Evolutionary conservation across 2,113 vertebrate genomes (phyloP), one percentile per base, ranked within the genome.

Genomic region (Marmota monax): DNA sequence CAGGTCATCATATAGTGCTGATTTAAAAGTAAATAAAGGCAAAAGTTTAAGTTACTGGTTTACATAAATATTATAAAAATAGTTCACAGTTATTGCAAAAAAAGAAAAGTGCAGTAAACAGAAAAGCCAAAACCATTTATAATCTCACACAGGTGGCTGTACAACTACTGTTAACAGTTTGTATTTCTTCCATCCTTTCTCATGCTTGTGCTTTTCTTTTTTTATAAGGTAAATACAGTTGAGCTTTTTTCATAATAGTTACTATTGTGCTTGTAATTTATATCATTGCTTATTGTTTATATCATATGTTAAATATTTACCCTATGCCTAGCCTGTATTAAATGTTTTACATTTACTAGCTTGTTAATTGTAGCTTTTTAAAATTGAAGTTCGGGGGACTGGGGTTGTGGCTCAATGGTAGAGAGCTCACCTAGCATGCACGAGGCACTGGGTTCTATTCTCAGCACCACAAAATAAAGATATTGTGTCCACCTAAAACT

Each of bases 271-370:
- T 72, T 58, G 83, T 16, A 70, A 51, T 73, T 70, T 20, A 4
- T 76, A 80, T 63, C 48, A 56, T 56, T 56, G 18, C 56, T 56
- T 56, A 56, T 56, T 20, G 18, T 56, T 56, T 20, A 7, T 56
- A 56, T 51, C 48, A 37, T 53, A 95, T 93, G 29, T 87, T 93
- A 76, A 63, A 53, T 69, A 89, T 67, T 84, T 89, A 84, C 29
- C 22, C 3, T 61, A 25, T 82, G 14, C 2, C 17, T 92, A 61
- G 1, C 5, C 6, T 90, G 22, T 86, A 11, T 86, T 90, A 90
- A 76, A 69, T 85, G 29, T 17, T 90, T 96, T 78, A 51, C 16
- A 63, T 80, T 91, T 17, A 86, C 34, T 37, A 45, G n/a, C 25
- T 86, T 12, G 76, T 16, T 92, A 20, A 74, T 94, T 80, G 48